Evolutionary conservation across 2,888 invertebrate species (phyloP).

Genomic region (Oxytorus armatus): DNA sequence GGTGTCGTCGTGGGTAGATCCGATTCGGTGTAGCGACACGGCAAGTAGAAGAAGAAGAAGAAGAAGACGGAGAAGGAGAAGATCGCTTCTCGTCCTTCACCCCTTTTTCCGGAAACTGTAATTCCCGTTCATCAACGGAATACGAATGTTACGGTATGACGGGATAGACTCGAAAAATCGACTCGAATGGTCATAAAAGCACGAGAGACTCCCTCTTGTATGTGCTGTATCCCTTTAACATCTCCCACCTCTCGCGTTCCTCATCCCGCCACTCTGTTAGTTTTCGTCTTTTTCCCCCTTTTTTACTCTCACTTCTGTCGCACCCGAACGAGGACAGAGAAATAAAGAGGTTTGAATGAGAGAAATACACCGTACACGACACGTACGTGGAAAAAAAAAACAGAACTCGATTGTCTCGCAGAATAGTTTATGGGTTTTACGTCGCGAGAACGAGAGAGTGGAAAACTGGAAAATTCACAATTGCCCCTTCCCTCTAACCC

Average conservation of each 20-base stretch:
- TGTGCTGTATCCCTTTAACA: slow-evolving; percentile 14
- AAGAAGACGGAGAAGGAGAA: slow-evolving; percentile 70
- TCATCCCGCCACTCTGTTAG: not conserved
- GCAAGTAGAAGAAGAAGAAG: slow-evolving; percentile 69
- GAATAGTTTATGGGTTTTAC: slow-evolving; percentile 54
- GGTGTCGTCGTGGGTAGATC: slow-evolving; percentile 57
- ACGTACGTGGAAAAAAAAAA: slow-evolving; percentile 9
- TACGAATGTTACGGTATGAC: slow-evolving; percentile 72
- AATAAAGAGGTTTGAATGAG: slow-evolving; percentile 27
- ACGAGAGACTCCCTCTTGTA: slow-evolving; percentile 35
- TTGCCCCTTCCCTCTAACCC: not conserved
- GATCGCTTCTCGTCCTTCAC: slow-evolving; percentile 45
- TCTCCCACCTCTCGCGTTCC: not conserved
- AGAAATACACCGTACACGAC: slow-evolving; percentile 26
- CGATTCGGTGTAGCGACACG: slow-evolving; percentile 37
- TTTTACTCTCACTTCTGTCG: slow-evolving; percentile 7
- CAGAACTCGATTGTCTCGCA: slow-evolving; percentile 51
- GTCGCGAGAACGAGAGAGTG: slow-evolving; percentile 36
- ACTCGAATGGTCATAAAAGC: slow-evolving; percentile 53
- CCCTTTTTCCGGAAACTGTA: slow-evolving; percentile 64
- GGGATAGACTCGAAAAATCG: slow-evolving; percentile 39
- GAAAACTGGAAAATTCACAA: slow-evolving; percentile 44
- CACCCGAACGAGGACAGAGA: slow-evolving; percentile 18
- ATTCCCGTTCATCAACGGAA: slow-evolving; percentile 75
- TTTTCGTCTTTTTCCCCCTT: not conserved